Evolutionary conservation across 2,797 vertebrate species (phyloP).

Genomic region (Pseudomugil tenellus): DNA sequence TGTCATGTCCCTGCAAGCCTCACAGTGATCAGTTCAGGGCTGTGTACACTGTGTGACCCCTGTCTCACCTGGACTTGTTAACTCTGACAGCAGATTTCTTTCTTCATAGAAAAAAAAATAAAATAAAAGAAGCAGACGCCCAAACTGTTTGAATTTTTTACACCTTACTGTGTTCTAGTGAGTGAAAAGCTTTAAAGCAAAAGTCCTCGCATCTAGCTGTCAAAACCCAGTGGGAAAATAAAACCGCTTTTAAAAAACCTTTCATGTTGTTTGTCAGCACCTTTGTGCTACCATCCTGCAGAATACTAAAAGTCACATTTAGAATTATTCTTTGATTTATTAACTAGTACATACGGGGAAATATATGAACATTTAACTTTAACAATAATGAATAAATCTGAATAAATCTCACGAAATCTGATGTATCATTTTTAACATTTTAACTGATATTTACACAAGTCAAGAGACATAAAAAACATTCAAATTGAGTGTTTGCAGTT

Average conservation of each 20-base stretch:
- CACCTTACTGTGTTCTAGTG: constrained; percentile 34
- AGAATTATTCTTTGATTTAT: constrained; percentile 18
- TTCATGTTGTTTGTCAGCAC: constrained; percentile 46
- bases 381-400: background rate
- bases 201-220: constrained; percentile 36
- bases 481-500: constrained; percentile 1
- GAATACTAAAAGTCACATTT: constrained; percentile 5
- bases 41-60: constrained; percentile 37
- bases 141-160: constrained; percentile 25
- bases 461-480: constrained; percentile 6
- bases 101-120: constrained; percentile 37
- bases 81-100: constrained; percentile 38
- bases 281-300: constrained; percentile 25
- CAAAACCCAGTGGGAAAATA: constrained; percentile 37
- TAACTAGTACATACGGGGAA: constrained; percentile 1
- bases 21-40: constrained; percentile 17
- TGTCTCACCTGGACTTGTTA: constrained; percentile 49
- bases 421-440: background rate
- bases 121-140: background rate
- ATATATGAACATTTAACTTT: constrained; percentile 3
- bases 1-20: constrained; percentile 20
- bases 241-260: constrained; percentile 32
- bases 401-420: constrained; percentile 1
- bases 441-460: constrained; percentile 19
- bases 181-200: constrained; percentile 42